Evolutionary conservation across 2,113 vertebrate genomes (phyloP).

Genomic region (Lepus americanus): DNA sequence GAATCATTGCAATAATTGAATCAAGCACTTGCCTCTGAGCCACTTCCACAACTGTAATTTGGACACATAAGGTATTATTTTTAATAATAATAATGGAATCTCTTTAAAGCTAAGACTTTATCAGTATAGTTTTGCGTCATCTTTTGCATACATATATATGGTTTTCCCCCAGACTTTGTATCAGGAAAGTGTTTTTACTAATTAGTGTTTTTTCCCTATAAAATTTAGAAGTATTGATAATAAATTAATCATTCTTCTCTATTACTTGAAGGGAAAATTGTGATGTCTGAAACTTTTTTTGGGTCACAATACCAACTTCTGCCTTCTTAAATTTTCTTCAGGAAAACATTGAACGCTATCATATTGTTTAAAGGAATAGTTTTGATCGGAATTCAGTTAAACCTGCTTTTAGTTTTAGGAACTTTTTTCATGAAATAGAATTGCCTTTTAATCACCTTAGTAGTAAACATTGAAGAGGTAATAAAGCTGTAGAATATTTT

Average conservation of each 20-base stretch:
- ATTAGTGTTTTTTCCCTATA: not conserved
- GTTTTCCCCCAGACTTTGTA: not conserved
- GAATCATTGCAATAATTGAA: not conserved
- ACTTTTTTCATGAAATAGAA: not conserved
- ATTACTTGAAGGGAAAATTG: not conserved
- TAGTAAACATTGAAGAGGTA: not conserved
- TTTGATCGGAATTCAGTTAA: conserved; percentile 1
- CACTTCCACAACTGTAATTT: not conserved
- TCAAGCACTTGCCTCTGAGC: not conserved
- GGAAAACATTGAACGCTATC: not conserved
- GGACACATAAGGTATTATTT: not conserved
- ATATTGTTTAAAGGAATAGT: not conserved
- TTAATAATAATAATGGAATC: not conserved
- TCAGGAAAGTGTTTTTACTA: not conserved
- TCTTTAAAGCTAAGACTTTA: not conserved
- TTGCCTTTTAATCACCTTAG: not conserved
- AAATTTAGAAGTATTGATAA: conserved; percentile 15
- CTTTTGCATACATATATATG: not conserved
- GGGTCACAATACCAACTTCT: not conserved
- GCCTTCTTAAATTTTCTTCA: not conserved
- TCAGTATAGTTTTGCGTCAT: not conserved
- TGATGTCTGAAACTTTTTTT: not conserved
- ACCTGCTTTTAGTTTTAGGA: not conserved
- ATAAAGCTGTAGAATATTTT: not conserved
- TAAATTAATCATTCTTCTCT: not conserved